phyloP scores from a whole-genome alignment of 2,113 vertebrate species.

The Scomber japonicus region DNA sequence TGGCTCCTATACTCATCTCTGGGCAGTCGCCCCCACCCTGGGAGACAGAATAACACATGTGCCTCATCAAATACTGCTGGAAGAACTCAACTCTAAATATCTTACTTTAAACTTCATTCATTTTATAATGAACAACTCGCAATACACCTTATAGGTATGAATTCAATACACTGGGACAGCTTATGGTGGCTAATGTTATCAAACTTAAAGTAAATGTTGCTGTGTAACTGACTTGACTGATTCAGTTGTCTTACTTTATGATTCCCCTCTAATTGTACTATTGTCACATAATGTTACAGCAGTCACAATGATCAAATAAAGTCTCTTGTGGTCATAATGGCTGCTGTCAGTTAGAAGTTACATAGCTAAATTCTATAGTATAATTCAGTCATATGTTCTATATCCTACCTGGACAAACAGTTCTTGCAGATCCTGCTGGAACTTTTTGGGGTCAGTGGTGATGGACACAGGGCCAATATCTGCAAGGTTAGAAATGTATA shows the following conservation, averaged over 20 bases:
- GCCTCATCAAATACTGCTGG: neutral
- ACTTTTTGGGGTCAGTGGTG: constrained; percentile 89
- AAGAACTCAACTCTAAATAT: constrained; percentile 11
- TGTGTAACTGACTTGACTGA: no score
- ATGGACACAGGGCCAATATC: constrained; percentile 93
- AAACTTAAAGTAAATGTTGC: no score
- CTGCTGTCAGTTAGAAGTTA: neutral
- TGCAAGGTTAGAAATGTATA: constrained; percentile 62
- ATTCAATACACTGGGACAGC: no score
- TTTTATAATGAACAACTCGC: neutral
- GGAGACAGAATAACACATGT: constrained; percentile 32
- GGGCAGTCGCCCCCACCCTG: constrained; percentile 96
- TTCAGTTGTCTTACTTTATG: neutral
- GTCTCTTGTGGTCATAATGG: neutral
- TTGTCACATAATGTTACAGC: neutral
- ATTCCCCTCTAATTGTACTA: neutral
- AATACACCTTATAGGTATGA: no score
- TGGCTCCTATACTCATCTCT: constrained; percentile 94
- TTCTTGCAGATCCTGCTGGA: constrained; percentile 91
- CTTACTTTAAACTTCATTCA: constrained; percentile 6
- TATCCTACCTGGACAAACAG: constrained; percentile 93
- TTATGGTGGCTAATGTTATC: no score
- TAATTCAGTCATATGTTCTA: constrained; percentile 25
- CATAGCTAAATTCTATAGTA: neutral
- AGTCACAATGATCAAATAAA: neutral